Evolutionary conservation across 2,113 vertebrate species (phyloP).

Genomic region (Platycercus adscitus): DNA sequence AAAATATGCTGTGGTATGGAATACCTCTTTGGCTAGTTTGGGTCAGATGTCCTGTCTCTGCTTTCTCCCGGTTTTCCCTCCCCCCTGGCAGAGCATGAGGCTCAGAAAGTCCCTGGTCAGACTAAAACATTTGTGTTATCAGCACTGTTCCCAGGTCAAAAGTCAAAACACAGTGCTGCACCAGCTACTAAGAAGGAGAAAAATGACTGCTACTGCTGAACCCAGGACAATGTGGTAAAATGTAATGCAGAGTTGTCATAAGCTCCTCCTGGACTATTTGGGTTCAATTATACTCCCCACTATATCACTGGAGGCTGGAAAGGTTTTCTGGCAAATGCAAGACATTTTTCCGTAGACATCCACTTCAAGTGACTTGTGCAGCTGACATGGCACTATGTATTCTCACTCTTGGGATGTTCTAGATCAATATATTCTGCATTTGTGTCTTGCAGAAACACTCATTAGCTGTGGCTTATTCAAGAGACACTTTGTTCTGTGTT

Average conservation of each 20-base stretch:
- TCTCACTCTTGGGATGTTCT: not conserved
- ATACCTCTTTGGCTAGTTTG: no score
- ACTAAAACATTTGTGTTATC: no score
- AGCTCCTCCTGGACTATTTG: not conserved
- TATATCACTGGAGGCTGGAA: not conserved
- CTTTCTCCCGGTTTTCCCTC: no score
- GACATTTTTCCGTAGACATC: not conserved
- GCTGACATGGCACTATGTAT: not conserved
- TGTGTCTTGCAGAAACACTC: not conserved
- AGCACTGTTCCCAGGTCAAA: no score
- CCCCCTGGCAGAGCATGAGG: no score
- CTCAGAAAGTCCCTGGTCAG: no score
- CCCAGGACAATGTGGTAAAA: not conserved
- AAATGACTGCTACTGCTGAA: no score
- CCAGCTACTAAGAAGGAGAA: no score
- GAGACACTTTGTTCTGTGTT: not conserved
- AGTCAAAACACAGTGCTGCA: no score
- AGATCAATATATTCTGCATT: not conserved
- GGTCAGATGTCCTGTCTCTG: no score
- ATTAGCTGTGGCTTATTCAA: not conserved
- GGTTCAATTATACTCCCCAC: not conserved
- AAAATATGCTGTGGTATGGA: no score
- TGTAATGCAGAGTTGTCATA: not conserved
- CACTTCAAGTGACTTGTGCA: not conserved
- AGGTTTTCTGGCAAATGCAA: not conserved